Conservation (phyloP, 2,797 vertebrate genomes). For the Halcyon smyrnensis region DNA sequence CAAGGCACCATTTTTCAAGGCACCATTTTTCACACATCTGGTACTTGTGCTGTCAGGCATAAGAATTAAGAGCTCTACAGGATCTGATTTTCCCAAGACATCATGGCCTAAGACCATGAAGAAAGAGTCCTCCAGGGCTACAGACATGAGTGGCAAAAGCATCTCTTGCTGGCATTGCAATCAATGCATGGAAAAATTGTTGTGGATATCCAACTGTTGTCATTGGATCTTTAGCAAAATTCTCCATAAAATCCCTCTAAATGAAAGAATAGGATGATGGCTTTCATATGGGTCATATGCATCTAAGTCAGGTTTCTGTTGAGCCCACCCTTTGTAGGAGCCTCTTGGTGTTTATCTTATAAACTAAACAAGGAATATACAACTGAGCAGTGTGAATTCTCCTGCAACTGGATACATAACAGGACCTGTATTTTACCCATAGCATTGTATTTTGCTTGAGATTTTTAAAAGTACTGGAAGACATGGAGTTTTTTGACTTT, state of each 20-base stretch:
- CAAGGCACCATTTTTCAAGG: background rate
- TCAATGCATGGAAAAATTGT: background rate
- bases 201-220: background rate
- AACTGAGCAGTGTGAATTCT: background rate
- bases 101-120: background rate
- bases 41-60: background rate
- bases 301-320: background rate
- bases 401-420: background rate
- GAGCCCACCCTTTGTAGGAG: background rate
- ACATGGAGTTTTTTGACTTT: background rate
- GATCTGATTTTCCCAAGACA: background rate
- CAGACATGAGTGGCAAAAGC: background rate
- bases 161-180: background rate
- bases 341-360: background rate
- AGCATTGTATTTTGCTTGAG: background rate
- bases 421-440: too few species aligned
- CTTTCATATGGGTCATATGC: background rate
- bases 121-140: background rate
- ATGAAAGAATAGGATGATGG: background rate
- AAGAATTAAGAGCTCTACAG: background rate
- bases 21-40: background rate
- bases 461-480: background rate
- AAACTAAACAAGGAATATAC: background rate
- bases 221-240: background rate
- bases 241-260: background rate